Conservation (phyloP, 1,140 invertebrate species). For the Drosophila kurseongensis region DNA sequence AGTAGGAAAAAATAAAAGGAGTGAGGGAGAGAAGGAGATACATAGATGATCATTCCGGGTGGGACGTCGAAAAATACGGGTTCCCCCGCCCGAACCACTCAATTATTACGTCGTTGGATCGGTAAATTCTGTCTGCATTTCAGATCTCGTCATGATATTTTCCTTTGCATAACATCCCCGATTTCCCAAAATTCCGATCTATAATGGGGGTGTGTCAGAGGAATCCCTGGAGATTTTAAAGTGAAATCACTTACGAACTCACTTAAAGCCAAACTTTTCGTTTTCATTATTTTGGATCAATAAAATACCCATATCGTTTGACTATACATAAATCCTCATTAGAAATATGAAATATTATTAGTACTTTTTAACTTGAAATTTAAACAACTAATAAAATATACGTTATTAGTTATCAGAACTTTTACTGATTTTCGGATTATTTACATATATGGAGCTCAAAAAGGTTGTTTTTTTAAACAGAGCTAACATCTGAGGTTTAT, state of each 20-base stretch:
- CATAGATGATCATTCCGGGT: conserved; percentile 3
- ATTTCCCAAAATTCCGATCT: conserved; percentile 4
- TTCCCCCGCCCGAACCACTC: conserved; percentile 14
- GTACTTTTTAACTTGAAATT: not conserved
- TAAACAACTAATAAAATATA: not conserved
- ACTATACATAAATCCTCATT: not conserved
- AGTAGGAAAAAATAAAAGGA: not conserved
- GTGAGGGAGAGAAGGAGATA: not conserved
- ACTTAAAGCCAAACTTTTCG: conserved; percentile 2
- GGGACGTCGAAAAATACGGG: conserved; percentile 31
- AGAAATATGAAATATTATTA: not conserved
- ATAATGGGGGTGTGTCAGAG: conserved; percentile 22
- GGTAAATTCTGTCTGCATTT: conserved; percentile 23
- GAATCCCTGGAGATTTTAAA: conserved; percentile 21
- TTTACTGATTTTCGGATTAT: not conserved
- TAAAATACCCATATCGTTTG: conserved; percentile 13
- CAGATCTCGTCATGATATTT: conserved; percentile 2
- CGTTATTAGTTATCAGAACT: not conserved
- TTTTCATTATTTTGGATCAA: conserved; percentile 6
- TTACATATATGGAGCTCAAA: no score
- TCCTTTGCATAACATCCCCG: not conserved
- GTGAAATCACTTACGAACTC: conserved; percentile 23
- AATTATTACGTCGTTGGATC: conserved; percentile 62
- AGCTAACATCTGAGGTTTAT: no score
- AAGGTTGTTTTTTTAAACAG: no score